phyloP scores from a whole-genome alignment of 2,113 vertebrate species.

The Oryctolagus cuniculus region mOryCun1.1 NC_091440.1:41162001-41162500 shows the following conservation, averaged over 20 bases:
- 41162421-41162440: neutral
- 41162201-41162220: constrained; percentile 10
- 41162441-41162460: neutral
- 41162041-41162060: neutral
- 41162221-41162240: neutral
- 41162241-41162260: neutral
- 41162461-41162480: neutral
- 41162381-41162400: neutral
- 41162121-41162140: neutral
- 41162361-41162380: neutral
- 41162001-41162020: neutral
- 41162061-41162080: neutral
- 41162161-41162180: neutral
- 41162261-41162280: constrained; percentile 20
- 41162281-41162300: constrained; percentile 34
- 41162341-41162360: neutral
- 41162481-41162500: neutral
- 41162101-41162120: neutral
- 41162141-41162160: neutral
- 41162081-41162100: neutral
- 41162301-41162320: constrained; percentile 2
- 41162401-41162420: neutral
- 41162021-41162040: neutral
- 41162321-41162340: neutral
- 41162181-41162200: neutral